A percentile compares a stretch with the other conserved stretches of the same genome.
Evolutionary conservation across 1,140 invertebrate genomes (phyloP).

Genomic region (Notospermus geniculatus): DNA sequence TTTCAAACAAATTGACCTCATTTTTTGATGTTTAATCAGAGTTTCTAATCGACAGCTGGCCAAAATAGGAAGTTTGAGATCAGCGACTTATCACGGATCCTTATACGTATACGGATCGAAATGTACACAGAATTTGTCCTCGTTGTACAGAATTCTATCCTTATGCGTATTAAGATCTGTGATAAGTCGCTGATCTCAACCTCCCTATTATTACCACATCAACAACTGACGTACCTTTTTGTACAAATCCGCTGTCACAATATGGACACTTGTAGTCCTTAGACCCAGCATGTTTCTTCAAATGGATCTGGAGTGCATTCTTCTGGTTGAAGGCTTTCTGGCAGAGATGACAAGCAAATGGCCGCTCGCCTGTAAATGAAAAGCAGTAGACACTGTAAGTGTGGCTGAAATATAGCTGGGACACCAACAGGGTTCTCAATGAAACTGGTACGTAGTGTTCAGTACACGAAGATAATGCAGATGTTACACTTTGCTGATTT

Average conservation of each 20-base stretch:
- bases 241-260: slow-evolving; percentile 74
- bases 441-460: neutral
- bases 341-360: slow-evolving; percentile 85
- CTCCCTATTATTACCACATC: no score
- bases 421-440: no score
- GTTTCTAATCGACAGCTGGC: no score
- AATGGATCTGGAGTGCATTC: slow-evolving; percentile 53
- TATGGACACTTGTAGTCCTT: slow-evolving; percentile 78
- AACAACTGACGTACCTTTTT: slow-evolving; percentile 52
- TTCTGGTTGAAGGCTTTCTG: slow-evolving; percentile 91
- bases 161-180: no score
- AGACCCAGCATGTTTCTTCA: slow-evolving; percentile 71
- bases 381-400: slow-evolving; percentile 10
- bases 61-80: no score
- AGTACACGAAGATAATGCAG: neutral
- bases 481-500: neutral
- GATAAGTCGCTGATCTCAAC: no score
- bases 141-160: no score
- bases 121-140: no score
- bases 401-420: no score
- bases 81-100: no score
- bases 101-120: no score
- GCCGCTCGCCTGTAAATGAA: slow-evolving; percentile 66
- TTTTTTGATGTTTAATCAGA: no score
- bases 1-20: neutral